A percentile compares a stretch with the other conserved stretches of the same genome.
Conservation (phyloP, 92 coral and sea anemone genomes). For the Porites rus region DNA sequence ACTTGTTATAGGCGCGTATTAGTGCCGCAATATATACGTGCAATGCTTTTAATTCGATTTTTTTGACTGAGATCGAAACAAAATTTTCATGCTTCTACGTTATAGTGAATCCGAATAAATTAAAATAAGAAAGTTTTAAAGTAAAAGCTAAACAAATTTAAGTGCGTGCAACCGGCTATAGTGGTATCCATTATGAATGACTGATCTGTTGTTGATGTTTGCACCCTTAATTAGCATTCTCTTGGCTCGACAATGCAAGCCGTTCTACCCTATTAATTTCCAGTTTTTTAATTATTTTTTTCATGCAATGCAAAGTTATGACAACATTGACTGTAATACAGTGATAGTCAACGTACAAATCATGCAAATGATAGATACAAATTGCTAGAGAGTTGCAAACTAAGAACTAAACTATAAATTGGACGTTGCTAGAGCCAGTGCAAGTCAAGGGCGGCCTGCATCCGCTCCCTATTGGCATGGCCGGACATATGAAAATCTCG, state of each 20-base stretch:
- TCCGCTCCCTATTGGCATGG: no score
- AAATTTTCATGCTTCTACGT: no score
- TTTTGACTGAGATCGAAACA: no score
- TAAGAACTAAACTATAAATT: neutral
- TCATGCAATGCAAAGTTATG: neutral
- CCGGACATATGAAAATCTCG: neutral
- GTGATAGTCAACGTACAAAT: no score
- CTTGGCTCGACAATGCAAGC: neutral
- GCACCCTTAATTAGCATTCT: constrained; percentile 20
- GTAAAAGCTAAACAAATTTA: constrained; percentile 7
- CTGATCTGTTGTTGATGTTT: constrained; percentile 18
- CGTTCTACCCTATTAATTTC: constrained; percentile 7
- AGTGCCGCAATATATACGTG: no score
- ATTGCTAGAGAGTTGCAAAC: neutral
- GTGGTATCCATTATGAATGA: neutral
- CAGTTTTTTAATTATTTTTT: neutral
- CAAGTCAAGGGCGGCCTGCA: neutral
- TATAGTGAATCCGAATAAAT: neutral
- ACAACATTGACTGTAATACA: no score
- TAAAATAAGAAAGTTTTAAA: neutral
- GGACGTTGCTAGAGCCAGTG: neutral
- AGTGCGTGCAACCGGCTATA: constrained; percentile 1
- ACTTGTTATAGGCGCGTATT: no score
- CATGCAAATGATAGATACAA: neutral
- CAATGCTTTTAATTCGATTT: no score